phyloP scores from a whole-genome alignment of 1,140 invertebrate species.

The Tetranychus urticae region DNA sequence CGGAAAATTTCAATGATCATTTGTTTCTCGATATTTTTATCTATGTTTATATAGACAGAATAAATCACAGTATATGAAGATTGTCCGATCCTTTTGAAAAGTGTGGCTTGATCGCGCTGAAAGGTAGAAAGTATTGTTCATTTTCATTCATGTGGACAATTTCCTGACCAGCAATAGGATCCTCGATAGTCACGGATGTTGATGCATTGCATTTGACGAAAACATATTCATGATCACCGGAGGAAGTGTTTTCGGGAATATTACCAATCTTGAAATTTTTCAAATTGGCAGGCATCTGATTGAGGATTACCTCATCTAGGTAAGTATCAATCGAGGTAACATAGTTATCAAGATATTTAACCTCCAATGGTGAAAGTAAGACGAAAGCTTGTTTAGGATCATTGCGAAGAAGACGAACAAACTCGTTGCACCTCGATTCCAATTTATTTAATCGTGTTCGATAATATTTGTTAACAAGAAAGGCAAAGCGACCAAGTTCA shows the following conservation, averaged over 20 bases:
- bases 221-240: conserved; percentile 4
- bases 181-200: background rate
- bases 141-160: background rate
- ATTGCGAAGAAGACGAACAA: conserved; percentile 5
- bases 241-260: background rate
- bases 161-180: background rate
- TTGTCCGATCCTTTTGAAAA: background rate
- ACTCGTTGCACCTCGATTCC: conserved; percentile 1
- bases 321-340: conserved; percentile 5
- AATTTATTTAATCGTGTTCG: conserved; percentile 7
- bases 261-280: conserved; percentile 1
- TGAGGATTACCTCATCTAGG: conserved; percentile 2
- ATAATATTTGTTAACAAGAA: conserved; percentile 7
- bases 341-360: conserved; percentile 11
- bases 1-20: no score
- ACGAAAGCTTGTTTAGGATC: conserved; percentile 1
- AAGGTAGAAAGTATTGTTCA: conserved; percentile 6
- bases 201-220: conserved; percentile 3
- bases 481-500: conserved; percentile 7
- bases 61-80: no score
- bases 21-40: no score
- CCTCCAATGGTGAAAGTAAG: conserved; percentile 5
- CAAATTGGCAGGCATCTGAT: conserved; percentile 4
- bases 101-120: background rate
- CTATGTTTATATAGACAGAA: no score